These are phyloP conservation scores for Remorina albescens DNA, from an alignment of 2,797 vertebrate genomes.

Conservation along the genomic window DNA sequence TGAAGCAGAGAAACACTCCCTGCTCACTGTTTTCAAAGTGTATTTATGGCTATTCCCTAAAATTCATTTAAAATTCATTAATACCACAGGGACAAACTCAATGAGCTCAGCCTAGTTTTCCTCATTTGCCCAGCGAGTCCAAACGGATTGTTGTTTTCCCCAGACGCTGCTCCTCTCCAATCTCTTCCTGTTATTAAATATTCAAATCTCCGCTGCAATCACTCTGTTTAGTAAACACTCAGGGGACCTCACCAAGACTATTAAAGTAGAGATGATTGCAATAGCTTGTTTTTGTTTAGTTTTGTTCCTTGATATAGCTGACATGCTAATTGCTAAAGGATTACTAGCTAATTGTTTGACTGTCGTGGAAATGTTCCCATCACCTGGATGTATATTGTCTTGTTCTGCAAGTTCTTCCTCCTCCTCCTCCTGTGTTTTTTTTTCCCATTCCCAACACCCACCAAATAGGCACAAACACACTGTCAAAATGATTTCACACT, in stretches of 20 bases:
- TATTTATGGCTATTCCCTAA: conserved; percentile 70
- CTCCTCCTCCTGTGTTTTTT: not conserved
- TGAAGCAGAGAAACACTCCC: conserved; percentile 22
- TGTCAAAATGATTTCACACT: conserved; percentile 51
- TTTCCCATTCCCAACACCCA: not conserved
- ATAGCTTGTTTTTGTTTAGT: conserved; percentile 77
- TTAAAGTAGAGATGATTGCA: conserved; percentile 78
- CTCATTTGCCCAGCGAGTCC: conserved; percentile 78
- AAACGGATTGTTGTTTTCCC: conserved; percentile 80
- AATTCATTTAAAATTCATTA: conserved; percentile 79
- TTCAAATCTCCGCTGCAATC: conserved; percentile 81
- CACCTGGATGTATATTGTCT: conserved; percentile 18
- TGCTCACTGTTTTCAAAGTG: conserved; percentile 57
- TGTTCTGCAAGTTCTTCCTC: conserved; percentile 1
- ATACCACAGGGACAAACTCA: conserved; percentile 75
- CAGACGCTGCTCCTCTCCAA: conserved; percentile 71
- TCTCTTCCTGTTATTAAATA: conserved; percentile 84
- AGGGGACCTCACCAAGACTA: conserved; percentile 71
- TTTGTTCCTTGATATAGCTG: conserved; percentile 50
- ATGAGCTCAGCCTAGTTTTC: conserved; percentile 75
- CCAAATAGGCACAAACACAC: conserved; percentile 17
- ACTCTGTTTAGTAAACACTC: conserved; percentile 81
- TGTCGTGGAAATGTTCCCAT: conserved; percentile 8
- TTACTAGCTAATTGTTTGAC: conserved; percentile 46
- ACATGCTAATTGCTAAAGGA: conserved; percentile 67